Conservation (phyloP, 2,888 invertebrate species). For the Eucriotettix oculatus region DNA sequence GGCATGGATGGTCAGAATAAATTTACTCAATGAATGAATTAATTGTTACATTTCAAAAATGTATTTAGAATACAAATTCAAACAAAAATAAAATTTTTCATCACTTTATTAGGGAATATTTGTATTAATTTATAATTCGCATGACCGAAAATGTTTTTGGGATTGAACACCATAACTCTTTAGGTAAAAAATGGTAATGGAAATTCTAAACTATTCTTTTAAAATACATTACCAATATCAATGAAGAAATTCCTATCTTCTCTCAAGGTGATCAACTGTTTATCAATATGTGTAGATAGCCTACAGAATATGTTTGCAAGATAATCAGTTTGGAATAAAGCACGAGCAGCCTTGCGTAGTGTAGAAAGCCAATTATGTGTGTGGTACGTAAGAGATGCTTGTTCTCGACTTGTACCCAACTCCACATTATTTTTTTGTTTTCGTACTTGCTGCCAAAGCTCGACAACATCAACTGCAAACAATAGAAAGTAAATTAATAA, state of each 20-base stretch:
- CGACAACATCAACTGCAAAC: slow-evolving; percentile 43
- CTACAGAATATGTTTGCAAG: slow-evolving; percentile 47
- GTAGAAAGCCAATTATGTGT: slow-evolving; percentile 25
- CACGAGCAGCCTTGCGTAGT: slow-evolving; percentile 46
- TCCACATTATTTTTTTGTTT: slow-evolving; percentile 32
- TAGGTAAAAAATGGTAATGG: too few relatives aligned
- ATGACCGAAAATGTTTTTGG: not conserved
- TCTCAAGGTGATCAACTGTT: slow-evolving; percentile 54
- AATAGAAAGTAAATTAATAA: not conserved
- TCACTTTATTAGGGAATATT: not conserved
- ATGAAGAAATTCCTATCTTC: slow-evolving; percentile 64
- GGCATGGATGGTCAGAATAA: too few relatives aligned
- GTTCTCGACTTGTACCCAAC: slow-evolving; percentile 52
- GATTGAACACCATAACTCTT: too few relatives aligned
- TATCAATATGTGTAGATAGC: slow-evolving; percentile 53
- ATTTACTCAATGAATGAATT: too few relatives aligned
- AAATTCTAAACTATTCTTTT: too few relatives aligned
- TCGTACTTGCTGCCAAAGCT: slow-evolving; percentile 57
- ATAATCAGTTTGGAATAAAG: slow-evolving; percentile 42
- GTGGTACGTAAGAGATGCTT: slow-evolving; percentile 34
- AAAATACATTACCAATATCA: slow-evolving; percentile 45
- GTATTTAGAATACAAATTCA: not conserved
- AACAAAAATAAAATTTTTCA: not conserved
- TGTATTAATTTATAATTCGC: not conserved
- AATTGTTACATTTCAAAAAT: too few relatives aligned